phyloP scores from a whole-genome alignment of 2,113 vertebrate species.

The Xiphias gladius region DNA sequence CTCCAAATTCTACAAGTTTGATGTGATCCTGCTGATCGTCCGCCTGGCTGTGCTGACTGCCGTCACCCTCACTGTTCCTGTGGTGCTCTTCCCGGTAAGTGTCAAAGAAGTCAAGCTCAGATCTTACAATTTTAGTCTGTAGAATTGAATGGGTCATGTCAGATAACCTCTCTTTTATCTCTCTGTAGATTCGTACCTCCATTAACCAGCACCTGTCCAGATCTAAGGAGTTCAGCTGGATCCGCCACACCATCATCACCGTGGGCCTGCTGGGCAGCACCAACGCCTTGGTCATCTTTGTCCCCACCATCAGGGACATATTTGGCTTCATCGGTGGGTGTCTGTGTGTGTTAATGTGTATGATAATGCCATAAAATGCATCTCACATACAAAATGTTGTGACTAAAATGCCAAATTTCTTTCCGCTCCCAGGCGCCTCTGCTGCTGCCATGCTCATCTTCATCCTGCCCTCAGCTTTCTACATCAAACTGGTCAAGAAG shows the following conservation, averaged over 20 bases:
- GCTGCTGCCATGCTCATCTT: conserved; percentile 98
- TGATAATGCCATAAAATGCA: neutral
- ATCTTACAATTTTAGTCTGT: fast-evolving
- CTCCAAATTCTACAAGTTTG: conserved; percentile 85
- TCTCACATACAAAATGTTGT: neutral
- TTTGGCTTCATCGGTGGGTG: conserved; percentile 94
- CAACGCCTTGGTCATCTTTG: conserved; percentile 94
- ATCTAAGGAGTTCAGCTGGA: conserved; percentile 92
- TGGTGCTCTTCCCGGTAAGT: conserved; percentile 98
- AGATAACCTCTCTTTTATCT: conserved; percentile 14
- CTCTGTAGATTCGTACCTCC: conserved; percentile 92
- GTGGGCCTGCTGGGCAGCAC: conserved; percentile 85
- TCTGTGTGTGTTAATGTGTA: neutral
- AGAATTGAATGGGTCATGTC: neutral
- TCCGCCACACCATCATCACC: conserved; percentile 91
- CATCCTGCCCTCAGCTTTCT: conserved; percentile 98
- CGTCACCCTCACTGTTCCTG: conserved; percentile 96
- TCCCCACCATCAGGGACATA: conserved; percentile 95
- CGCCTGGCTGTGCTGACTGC: conserved; percentile 95
- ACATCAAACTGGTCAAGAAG: conserved; percentile 97
- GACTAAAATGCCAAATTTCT: neutral
- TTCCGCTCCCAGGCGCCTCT: conserved; percentile 88
- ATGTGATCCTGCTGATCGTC: conserved; percentile 93
- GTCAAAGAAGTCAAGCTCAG: fast-evolving
- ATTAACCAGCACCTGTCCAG: conserved; percentile 90